A percentile compares a stretch with the other conserved stretches of the same genome.
phyloP scores from a whole-genome alignment of 2,797 vertebrate species.

The Syndactyla subalaris region DNA sequence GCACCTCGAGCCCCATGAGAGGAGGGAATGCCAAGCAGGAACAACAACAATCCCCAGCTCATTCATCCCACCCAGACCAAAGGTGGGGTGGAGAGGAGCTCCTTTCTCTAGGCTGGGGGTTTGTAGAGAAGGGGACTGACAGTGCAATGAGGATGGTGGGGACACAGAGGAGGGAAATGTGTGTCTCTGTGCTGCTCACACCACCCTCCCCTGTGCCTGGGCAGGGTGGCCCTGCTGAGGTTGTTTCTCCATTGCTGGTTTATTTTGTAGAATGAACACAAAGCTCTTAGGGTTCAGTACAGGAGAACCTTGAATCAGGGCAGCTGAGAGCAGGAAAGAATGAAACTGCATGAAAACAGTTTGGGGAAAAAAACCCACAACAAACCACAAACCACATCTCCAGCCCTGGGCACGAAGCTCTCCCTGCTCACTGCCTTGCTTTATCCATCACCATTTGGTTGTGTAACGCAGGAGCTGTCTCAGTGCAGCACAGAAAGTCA shows the following conservation, averaged over 20 bases:
- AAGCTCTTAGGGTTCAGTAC: accelerated
- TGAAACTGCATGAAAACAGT: background rate
- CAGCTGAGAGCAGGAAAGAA: background rate
- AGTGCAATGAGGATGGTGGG: background rate
- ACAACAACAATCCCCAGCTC: accelerated
- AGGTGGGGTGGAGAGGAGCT: background rate
- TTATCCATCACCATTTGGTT: background rate
- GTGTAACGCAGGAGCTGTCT: background rate
- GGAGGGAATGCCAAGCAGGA: accelerated
- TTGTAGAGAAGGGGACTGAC: background rate
- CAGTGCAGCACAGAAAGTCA: background rate
- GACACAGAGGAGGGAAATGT: accelerated
- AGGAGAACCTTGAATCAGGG: background rate
- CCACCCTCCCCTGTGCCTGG: background rate
- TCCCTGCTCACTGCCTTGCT: background rate
- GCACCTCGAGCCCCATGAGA: background rate
- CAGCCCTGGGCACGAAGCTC: accelerated
- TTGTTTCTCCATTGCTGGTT: background rate
- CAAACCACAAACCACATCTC: accelerated
- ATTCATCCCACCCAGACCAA: accelerated
- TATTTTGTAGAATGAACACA: background rate
- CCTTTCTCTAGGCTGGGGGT: accelerated
- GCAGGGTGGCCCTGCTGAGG: background rate
- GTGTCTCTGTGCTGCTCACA: background rate
- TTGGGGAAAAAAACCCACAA: too few relatives aligned